phyloP scores from a whole-genome alignment of 2,888 invertebrate species.

The Limnephilus rhombicus region DNA sequence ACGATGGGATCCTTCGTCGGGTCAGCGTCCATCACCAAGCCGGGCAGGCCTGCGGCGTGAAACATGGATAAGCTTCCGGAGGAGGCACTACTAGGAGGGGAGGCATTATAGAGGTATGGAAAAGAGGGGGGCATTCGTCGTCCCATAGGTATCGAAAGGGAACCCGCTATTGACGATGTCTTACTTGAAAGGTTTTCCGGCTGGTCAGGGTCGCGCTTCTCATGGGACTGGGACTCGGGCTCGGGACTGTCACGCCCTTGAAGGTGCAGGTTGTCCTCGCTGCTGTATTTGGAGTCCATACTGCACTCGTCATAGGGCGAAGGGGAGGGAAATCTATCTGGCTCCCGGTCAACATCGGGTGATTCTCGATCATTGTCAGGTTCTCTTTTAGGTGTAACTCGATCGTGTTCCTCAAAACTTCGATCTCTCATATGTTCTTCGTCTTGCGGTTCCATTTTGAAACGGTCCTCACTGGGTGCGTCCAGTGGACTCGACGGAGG shows the following conservation, averaged over 20 bases:
- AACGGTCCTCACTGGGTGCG: slow-evolving; percentile 70
- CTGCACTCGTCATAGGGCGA: slow-evolving; percentile 87
- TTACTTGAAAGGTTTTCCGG: slow-evolving; percentile 89
- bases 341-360: slow-evolving; percentile 79
- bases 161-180: slow-evolving; percentile 81
- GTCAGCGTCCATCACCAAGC: slow-evolving; percentile 78
- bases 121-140: slow-evolving; percentile 82
- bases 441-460: slow-evolving; percentile 77
- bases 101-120: slow-evolving; percentile 79
- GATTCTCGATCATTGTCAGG: slow-evolving; percentile 81
- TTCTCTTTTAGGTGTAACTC: slow-evolving; percentile 83
- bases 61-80: slow-evolving; percentile 80
- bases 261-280: slow-evolving; percentile 74
- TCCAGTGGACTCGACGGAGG: slow-evolving; percentile 71
- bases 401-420: slow-evolving; percentile 77
- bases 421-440: slow-evolving; percentile 76
- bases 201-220: slow-evolving; percentile 86
- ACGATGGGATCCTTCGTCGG: slow-evolving; percentile 87
- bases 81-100: slow-evolving; percentile 83
- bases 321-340: slow-evolving; percentile 81
- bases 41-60: slow-evolving; percentile 71
- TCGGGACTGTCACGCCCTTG: slow-evolving; percentile 80
- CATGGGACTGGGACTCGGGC: slow-evolving; percentile 67
- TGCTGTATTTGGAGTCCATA: slow-evolving; percentile 87
- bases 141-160: slow-evolving; percentile 83